A percentile compares a stretch with the other conserved stretches of the same genome.
Conservation (phyloP, 2,113 vertebrate genomes). For the Coryphaenoides rupestris region DNA sequence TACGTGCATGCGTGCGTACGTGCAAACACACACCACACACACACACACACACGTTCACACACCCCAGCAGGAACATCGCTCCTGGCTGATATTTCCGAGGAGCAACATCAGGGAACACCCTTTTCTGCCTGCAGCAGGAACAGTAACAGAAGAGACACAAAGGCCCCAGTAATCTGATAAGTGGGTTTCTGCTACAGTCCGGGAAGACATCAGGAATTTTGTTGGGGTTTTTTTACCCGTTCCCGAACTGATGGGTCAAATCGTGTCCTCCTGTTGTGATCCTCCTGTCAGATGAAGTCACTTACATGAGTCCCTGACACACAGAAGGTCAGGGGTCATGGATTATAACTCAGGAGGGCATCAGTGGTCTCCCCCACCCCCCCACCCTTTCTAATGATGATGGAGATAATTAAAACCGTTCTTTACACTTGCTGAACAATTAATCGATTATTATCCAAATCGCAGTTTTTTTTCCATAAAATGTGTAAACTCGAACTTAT, state of each 20-base stretch:
- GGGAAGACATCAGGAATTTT: conserved; percentile 54
- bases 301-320: conserved; percentile 27
- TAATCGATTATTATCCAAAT: no score
- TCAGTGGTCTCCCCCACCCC: no score
- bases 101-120: conserved; percentile 64
- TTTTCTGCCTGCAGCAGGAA: conserved; percentile 40
- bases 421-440: no score
- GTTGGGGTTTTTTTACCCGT: conserved; percentile 46
- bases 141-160: conserved; percentile 55
- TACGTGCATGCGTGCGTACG: no score
- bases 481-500: no score
- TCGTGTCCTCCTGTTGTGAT: conserved; percentile 47
- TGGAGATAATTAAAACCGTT: no score
- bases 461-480: no score
- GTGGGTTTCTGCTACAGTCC: conserved; percentile 29
- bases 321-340: conserved; percentile 30
- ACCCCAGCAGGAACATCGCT: conserved; percentile 55
- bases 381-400: no score
- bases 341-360: conserved; percentile 42
- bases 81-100: conserved; percentile 60
- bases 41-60: conserved; percentile 47
- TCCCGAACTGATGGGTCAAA: conserved; percentile 28
- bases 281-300: conserved; percentile 46
- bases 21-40: no score
- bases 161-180: conserved; percentile 60